These are phyloP conservation scores for Holocentrus rufus DNA, from an alignment of 2,797 vertebrate genomes.

Conservation along the genomic window DNA sequence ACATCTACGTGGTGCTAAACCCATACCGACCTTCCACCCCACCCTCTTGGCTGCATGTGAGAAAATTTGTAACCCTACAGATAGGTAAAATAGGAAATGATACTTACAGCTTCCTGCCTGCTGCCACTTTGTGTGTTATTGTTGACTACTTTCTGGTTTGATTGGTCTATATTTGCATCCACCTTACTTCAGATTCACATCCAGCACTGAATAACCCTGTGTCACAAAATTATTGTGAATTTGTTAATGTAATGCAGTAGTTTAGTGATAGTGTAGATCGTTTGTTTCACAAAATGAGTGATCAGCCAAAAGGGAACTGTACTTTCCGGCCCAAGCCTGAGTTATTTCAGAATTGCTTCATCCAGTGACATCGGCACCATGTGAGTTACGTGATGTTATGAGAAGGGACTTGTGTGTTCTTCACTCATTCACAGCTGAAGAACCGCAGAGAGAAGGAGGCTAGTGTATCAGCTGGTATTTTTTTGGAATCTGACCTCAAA, in stretches of 20 bases:
- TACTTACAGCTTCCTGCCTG: too few relatives aligned
- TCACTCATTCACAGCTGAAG: constrained; percentile 6
- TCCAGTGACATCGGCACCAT: constrained; percentile 57
- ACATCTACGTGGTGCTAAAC: too few relatives aligned
- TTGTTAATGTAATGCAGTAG: neutral
- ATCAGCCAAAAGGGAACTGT: constrained; percentile 8
- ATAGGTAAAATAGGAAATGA: too few relatives aligned
- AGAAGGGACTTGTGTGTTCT: neutral
- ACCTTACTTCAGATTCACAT: neutral
- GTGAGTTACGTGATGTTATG: constrained; percentile 50
- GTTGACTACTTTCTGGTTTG: too few relatives aligned
- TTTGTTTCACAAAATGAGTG: neutral
- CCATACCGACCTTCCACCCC: too few relatives aligned
- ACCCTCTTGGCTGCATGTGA: too few relatives aligned
- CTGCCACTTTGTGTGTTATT: too few relatives aligned
- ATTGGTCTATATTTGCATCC: neutral
- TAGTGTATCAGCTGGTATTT: neutral
- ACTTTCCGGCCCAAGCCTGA: constrained; percentile 16
- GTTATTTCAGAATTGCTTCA: constrained; percentile 57
- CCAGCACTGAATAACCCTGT: too few relatives aligned
- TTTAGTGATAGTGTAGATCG: neutral
- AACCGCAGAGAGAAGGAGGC: neutral
- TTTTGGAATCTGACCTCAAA: neutral
- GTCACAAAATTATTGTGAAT: too few relatives aligned
- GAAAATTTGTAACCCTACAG: too few relatives aligned